Conservation (phyloP, 1,140 invertebrate genomes). For the Trichogramma pretiosum region DNA sequence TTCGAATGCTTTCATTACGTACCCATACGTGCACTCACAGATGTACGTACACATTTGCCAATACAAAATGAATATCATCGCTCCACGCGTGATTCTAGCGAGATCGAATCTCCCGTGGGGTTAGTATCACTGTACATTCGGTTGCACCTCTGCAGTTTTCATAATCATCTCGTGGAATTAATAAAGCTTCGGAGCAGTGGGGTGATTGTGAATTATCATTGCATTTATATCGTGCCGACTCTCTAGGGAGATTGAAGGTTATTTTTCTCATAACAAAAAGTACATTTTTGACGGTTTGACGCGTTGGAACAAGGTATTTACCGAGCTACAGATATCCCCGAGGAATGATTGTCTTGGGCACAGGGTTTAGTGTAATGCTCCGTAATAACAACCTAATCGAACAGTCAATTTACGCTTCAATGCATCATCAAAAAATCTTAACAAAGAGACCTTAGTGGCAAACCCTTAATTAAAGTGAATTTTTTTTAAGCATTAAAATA, state of each 20-base stretch:
- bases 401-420: slow-evolving; percentile 13
- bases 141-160: no score
- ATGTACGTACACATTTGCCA: no score
- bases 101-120: slow-evolving; percentile 1
- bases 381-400: slow-evolving; percentile 7
- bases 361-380: neutral
- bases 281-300: slow-evolving; percentile 30
- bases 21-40: no score
- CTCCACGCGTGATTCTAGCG: slow-evolving; percentile 1
- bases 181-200: neutral
- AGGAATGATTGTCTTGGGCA: slow-evolving; percentile 16
- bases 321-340: slow-evolving; percentile 18
- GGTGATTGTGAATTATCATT: no score
- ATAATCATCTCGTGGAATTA: slow-evolving; percentile 11
- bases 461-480: no score
- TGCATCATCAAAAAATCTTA: no score
- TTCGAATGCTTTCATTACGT: no score
- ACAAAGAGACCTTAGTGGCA: no score
- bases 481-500: neutral
- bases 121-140: neutral
- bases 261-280: neutral
- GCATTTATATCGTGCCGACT: neutral
- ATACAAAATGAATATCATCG: no score
- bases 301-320: slow-evolving; percentile 27
- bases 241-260: slow-evolving; percentile 1